These are phyloP conservation scores for Hydrotaea cyrtoneurina DNA, from an alignment of 2,888 invertebrate genomes.

Conservation along the genomic window DNA sequence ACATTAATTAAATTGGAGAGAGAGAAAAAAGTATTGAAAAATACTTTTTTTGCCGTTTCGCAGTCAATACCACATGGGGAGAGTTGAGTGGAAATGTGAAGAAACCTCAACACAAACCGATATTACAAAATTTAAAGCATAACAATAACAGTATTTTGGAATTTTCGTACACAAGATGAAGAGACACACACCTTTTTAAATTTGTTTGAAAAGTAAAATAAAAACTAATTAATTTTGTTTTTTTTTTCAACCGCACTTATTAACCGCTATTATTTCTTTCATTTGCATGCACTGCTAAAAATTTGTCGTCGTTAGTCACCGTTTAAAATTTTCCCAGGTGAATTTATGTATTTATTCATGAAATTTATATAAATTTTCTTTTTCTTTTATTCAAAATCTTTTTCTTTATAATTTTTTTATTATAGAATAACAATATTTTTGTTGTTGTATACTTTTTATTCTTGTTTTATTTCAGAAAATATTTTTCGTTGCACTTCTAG, in stretches of 20 bases:
- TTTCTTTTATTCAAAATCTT: slow-evolving; percentile 29
- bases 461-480: background rate
- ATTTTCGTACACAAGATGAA: background rate
- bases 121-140: background rate
- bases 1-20: slow-evolving; percentile 51
- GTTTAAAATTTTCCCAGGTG: background rate
- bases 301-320: background rate
- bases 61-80: background rate
- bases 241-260: background rate
- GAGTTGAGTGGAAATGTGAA: background rate
- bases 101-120: background rate
- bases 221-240: background rate
- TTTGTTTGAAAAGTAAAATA: slow-evolving; percentile 6
- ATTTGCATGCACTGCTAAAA: background rate
- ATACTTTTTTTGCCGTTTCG: background rate
- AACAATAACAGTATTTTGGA: background rate
- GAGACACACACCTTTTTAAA: slow-evolving; percentile 49
- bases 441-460: slow-evolving; percentile 43
- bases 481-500: background rate
- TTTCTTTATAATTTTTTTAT: slow-evolving; percentile 34
- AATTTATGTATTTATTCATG: background rate
- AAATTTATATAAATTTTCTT: slow-evolving; percentile 32
- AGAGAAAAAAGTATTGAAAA: slow-evolving; percentile 27
- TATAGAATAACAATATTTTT: background rate
- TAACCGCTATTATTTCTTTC: background rate